Percentiles rank a stretch among this genome's conserved stretches.
Conservation (phyloP, 2,888 invertebrate species). For the Scaptomyza tumidula region DNA sequence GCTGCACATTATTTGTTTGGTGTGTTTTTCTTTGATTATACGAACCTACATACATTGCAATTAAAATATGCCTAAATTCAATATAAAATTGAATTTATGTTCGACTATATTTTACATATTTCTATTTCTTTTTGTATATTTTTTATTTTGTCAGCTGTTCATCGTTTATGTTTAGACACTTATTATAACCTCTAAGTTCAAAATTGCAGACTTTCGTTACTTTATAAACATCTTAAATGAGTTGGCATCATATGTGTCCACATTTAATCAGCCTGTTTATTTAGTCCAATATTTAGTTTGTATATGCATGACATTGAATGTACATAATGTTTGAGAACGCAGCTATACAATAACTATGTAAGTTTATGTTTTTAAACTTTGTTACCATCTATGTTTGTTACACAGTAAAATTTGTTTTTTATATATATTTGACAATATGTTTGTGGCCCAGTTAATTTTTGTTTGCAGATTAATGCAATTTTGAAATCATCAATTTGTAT, state of each 20-base stretch:
- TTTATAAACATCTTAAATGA: slow-evolving; percentile 28
- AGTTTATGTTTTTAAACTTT: slow-evolving; percentile 8
- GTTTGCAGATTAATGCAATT: slow-evolving; percentile 55
- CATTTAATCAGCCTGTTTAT: slow-evolving; percentile 19
- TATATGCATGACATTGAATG: slow-evolving; percentile 26
- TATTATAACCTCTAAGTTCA: slow-evolving; percentile 40
- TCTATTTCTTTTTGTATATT: neutral
- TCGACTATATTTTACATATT: slow-evolving; percentile 21
- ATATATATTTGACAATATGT: slow-evolving; percentile 15
- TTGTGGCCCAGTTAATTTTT: slow-evolving; percentile 52
- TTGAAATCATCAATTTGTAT: slow-evolving; percentile 53
- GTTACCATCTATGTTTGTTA: slow-evolving; percentile 7
- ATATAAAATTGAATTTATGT: slow-evolving; percentile 7
- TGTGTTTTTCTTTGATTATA: slow-evolving; percentile 51
- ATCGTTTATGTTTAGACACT: slow-evolving; percentile 22
- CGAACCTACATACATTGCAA: slow-evolving; percentile 28
- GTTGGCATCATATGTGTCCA: neutral
- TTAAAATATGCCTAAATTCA: slow-evolving; percentile 32
- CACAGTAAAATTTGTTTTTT: slow-evolving; percentile 1
- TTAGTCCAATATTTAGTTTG: slow-evolving; percentile 15
- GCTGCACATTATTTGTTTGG: slow-evolving; percentile 40
- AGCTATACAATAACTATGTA: slow-evolving; percentile 31
- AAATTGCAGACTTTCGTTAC: slow-evolving; percentile 47
- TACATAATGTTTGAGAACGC: slow-evolving; percentile 36
- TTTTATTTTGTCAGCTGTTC: slow-evolving; percentile 20